Evolutionary conservation across 2,888 invertebrate genomes (phyloP).

Genomic region (Heliconius ismenius): DNA sequence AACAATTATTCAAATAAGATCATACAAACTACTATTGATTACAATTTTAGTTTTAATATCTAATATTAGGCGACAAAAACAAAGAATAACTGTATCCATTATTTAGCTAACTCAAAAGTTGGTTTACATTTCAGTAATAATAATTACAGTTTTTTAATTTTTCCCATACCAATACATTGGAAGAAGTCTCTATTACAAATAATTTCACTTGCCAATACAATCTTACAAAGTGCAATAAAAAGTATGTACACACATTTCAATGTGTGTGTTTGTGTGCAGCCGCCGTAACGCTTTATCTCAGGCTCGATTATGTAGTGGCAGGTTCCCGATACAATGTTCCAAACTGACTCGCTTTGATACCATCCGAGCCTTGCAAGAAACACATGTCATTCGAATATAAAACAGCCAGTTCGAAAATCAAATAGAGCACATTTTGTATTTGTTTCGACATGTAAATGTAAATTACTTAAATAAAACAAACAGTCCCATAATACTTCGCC

Average conservation of each 20-base stretch:
- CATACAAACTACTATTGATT: not conserved
- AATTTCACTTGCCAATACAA: too few relatives aligned
- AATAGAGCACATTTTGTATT: slow-evolving; percentile 34
- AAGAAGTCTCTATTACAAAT: too few relatives aligned
- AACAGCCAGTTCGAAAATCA: slow-evolving; percentile 36
- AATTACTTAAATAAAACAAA: slow-evolving; percentile 27
- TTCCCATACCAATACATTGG: too few relatives aligned
- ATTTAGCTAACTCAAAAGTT: not conserved
- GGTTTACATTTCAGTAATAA: not conserved
- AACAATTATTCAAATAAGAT: slow-evolving; percentile 12
- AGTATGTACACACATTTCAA: not conserved
- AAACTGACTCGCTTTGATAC: slow-evolving; percentile 33
- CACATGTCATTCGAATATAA: slow-evolving; percentile 18
- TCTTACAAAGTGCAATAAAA: too few relatives aligned
- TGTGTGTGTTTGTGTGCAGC: not conserved
- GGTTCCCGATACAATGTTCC: slow-evolving; percentile 40
- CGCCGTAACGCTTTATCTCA: slow-evolving; percentile 8
- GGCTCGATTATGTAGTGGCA: slow-evolving; percentile 43
- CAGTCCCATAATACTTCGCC: slow-evolving; percentile 31
- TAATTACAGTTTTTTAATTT: too few relatives aligned
- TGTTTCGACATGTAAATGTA: slow-evolving; percentile 22
- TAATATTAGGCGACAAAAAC: not conserved
- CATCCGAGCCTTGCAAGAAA: slow-evolving; percentile 8
- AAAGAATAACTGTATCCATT: not conserved
- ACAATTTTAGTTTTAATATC: not conserved